Conservation (phyloP, 2,888 invertebrate species). For the Adelognathus sp. region DNA sequence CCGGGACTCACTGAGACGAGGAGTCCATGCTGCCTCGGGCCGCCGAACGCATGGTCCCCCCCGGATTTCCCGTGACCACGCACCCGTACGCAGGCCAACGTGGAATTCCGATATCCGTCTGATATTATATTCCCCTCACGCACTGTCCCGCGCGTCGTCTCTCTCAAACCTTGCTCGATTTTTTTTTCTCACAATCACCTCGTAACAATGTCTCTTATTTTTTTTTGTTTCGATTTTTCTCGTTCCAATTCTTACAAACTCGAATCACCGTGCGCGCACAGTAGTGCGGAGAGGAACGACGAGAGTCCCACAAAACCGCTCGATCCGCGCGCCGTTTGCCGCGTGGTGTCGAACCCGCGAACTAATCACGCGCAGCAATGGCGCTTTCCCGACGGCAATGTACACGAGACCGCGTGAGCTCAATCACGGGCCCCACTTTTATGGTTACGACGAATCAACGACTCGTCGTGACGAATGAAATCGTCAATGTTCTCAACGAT, state of each 20-base stretch:
- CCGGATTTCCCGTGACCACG: slow-evolving; percentile 50
- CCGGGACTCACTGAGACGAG: slow-evolving; percentile 56
- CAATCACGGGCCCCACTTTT: slow-evolving; percentile 13
- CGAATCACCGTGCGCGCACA: slow-evolving; percentile 8
- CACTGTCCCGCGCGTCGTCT: not conserved
- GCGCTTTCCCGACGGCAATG: slow-evolving; percentile 45
- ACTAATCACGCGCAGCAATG: slow-evolving; percentile 51
- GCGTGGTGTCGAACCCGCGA: slow-evolving; percentile 40
- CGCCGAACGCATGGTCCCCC: slow-evolving; percentile 67
- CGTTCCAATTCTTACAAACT: not conserved
- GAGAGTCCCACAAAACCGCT: slow-evolving; percentile 1
- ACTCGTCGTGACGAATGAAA: not conserved
- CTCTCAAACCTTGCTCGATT: not conserved
- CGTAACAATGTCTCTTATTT: no score
- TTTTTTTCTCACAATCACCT: not conserved
- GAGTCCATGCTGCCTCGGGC: slow-evolving; percentile 62
- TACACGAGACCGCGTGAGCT: slow-evolving; percentile 46
- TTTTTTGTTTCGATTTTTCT: not conserved
- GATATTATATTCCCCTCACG: not conserved
- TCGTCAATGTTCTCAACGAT: no score
- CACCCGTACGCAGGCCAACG: slow-evolving; percentile 45
- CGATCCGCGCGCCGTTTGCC: slow-evolving; percentile 16
- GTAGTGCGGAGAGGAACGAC: not conserved
- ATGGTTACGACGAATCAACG: not conserved
- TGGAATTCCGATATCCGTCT: not conserved